Percentiles rank a stretch among this genome's conserved stretches.
These are phyloP conservation scores for Lepidurus packardi DNA, from an alignment of 1,140 invertebrate species.

Conservation along the genomic window DNA sequence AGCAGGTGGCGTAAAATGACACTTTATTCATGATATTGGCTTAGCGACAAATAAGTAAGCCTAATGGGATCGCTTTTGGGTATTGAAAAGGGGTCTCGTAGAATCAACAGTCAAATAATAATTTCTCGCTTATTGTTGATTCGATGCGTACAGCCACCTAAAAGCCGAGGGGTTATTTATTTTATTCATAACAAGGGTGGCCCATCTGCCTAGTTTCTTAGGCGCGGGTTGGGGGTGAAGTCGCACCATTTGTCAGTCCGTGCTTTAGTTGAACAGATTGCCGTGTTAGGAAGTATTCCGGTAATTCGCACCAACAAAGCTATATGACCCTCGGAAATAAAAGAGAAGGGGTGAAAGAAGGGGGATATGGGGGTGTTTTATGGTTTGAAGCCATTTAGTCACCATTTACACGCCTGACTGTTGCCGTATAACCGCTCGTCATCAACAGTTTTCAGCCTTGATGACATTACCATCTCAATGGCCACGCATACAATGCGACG, in stretches of 20 bases:
- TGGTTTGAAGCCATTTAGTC: background rate
- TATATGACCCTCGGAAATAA: background rate
- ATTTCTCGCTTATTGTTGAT: conserved; percentile 6
- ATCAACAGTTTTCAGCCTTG: conserved; percentile 19
- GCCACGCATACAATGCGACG: background rate
- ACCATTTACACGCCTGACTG: conserved; percentile 21
- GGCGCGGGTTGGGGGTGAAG: background rate
- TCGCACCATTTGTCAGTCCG: conserved; percentile 3
- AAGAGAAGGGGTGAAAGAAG: background rate
- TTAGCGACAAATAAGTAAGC: conserved; percentile 13
- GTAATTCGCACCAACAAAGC: conserved; percentile 19
- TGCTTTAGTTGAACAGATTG: conserved; percentile 10
- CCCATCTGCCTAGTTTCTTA: background rate
- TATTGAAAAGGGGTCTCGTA: background rate
- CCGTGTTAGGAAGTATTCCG: conserved; percentile 11
- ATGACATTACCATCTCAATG: background rate
- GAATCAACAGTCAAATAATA: conserved; percentile 7
- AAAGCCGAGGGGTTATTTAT: conserved; percentile 6
- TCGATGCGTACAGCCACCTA: background rate
- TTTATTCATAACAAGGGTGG: conserved; percentile 19
- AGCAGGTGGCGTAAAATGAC: conserved; percentile 21
- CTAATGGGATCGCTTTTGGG: conserved; percentile 14
- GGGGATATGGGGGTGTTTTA: background rate
- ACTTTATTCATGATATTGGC: conserved; percentile 22
- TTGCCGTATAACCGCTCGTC: conserved; percentile 10